Evolutionary conservation across 2,888 invertebrate genomes (phyloP), one percentile per base, ranked within the genome.

Genomic region (Erebia ligea): DNA sequence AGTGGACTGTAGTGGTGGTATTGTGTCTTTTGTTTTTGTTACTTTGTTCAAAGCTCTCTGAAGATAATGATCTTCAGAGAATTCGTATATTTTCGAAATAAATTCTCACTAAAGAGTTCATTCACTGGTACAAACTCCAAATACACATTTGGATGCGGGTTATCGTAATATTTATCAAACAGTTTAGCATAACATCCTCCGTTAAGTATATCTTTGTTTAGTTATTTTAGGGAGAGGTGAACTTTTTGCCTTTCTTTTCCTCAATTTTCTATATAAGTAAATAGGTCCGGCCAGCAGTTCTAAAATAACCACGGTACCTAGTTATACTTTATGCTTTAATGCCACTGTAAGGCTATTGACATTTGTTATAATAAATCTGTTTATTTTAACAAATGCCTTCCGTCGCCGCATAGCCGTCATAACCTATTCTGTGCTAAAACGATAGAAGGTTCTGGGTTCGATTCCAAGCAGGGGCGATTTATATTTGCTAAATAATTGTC

Each of bases 11-110:
- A n/a, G n/a, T n/a, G n/a, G n/a, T n/a, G n/a, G n/a, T n/a, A n/a
- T n/a, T 19, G 17, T 10, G 19, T 2, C 19, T 17, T 54, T 19
- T 54, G 10, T 19, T 52, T 54, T 54, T 9, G 17, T 19, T 17
- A 8, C 10, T 54, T 54, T 54, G 54, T 54, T 54, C 19, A 10
- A 54, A 54, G 54, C 54, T 19, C 19, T 19, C 54, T n/a, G n/a
- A n/a, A n/a, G n/a, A n/a, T n/a, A n/a, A 54, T 54, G 19, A 54
- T 19, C 54, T 54, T 54, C 54, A 54, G 54, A 54, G 17, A 54
- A 54, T 6, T 34, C 34, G 17, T 54, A 17, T 17, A 10, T 19
- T 54, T 54, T 10, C 19, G 54, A 19, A 50, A 54, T 19, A 54
- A 54, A 17, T 54, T 54, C 54, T 54, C 17, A 54, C 54, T 10